Evolutionary conservation across 1,140 invertebrate genomes (phyloP), one percentile per base, ranked within the genome.

Genomic region (Onthophagus taurus): DNA sequence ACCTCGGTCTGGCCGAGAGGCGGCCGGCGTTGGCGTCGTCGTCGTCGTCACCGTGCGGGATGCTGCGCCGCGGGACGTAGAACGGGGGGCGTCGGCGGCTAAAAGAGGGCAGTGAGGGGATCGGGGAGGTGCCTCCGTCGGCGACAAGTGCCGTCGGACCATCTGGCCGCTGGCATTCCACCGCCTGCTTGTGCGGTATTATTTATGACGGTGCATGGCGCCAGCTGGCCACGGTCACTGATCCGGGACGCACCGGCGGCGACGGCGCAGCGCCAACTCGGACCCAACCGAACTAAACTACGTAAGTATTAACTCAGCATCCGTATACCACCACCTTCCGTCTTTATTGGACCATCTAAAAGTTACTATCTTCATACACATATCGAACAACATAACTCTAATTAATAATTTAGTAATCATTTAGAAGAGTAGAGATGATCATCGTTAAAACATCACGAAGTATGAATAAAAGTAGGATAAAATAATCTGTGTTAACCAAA

Each of bases 151-250:
- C 45, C 39, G 24, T n/a, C n/a, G 21, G 56, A 61, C 59, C 59
- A 61, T 61, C 59, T 61, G 59, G 59, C 50, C 59, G 46, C 52
- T 60, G 55, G 58, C 58, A 60, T 60, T 60, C 58, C 51, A 47
- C 43, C 38, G 31, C 37, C 30, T 58, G 55, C 57, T 61, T 58
- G 61, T 59, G 58, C 61, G 61, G 61, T 60, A 61, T 64, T 64
- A 64, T 63, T 63, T 62, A 62, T 58, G 59, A 54, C 57, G 50
- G 48, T 52, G 48, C 55, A 53, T 65, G 61, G 58, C 62, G 60
- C 61, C 61, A 61, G 55, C 58, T 63, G 59, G 60, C 55, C 61
- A 64, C 61, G 62, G 61, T 64, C 61, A 64, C 61, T 64, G 61
- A 62, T 62, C 59, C 54, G 38, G 38, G 38, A 19, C 38, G 29